Conservation (phyloP, 2,113 vertebrate genomes). For the Gavialis gangeticus region DNA sequence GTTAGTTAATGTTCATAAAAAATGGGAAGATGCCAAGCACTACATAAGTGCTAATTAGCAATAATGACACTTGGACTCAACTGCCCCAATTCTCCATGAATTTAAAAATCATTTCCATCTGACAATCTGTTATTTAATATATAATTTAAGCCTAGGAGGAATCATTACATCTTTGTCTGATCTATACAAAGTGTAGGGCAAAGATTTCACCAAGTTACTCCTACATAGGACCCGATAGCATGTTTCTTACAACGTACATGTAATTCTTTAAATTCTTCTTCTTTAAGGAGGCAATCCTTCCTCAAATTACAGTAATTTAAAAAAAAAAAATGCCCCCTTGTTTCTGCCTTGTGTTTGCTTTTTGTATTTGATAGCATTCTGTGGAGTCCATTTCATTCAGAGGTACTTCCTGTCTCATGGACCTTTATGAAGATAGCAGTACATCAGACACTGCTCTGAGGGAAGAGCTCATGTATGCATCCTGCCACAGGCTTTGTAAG, state of each 20-base stretch:
- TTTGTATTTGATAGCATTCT: background rate
- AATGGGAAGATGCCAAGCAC: background rate
- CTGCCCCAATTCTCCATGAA: background rate
- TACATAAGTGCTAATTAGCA: background rate
- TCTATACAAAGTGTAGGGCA: background rate
- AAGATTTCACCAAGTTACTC: background rate
- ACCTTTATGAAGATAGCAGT: background rate
- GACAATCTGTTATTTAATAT: background rate
- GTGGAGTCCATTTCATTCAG: background rate
- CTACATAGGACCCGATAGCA: background rate
- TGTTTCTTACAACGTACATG: background rate
- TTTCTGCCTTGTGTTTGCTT: background rate
- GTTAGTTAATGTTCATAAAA: background rate
- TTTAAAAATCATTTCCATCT: background rate
- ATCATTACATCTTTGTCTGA: background rate
- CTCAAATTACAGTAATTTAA: background rate
- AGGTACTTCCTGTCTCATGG: background rate
- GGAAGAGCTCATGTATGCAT: background rate
- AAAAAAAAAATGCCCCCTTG: rapidly evolving
- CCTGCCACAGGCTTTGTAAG: background rate
- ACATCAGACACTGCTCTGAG: background rate
- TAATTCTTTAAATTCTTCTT: background rate
- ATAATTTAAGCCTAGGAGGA: background rate
- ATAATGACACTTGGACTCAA: background rate
- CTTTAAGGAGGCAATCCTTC: no score